phyloP scores from a whole-genome alignment of 2,888 invertebrate genomes.

The Tuberolachnus salignus region DNA sequence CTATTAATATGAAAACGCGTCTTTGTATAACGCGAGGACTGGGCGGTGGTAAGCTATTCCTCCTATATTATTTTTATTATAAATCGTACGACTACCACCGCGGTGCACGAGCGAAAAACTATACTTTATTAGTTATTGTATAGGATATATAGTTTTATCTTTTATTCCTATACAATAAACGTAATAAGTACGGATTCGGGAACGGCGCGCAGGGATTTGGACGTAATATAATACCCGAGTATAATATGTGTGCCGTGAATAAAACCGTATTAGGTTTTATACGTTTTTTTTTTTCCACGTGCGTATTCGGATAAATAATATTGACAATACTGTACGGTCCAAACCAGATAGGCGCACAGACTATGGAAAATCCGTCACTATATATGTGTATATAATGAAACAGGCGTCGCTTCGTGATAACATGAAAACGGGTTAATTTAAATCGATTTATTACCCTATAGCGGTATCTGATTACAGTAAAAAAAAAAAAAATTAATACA shows the following conservation, averaged over 20 bases:
- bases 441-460: neutral
- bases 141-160: too few relatives aligned
- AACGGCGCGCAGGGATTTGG: neutral
- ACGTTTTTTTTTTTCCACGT: neutral
- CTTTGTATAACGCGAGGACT: too few relatives aligned
- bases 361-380: neutral
- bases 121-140: too few relatives aligned
- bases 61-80: too few relatives aligned
- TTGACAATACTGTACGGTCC: constrained; percentile 10
- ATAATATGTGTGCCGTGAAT: neutral
- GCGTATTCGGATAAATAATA: neutral
- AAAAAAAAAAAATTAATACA: too few relatives aligned
- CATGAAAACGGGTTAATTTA: neutral
- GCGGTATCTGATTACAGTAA: neutral
- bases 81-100: neutral
- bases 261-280: neutral
- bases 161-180: too few relatives aligned
- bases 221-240: neutral
- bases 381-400: neutral
- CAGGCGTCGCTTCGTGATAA: neutral
- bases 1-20: too few relatives aligned
- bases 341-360: neutral
- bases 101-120: neutral
- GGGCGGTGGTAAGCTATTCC: too few relatives aligned
- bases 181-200: too few relatives aligned